phyloP scores from a whole-genome alignment of 2,113 vertebrate species.

The Sander lucioperca region DNA sequence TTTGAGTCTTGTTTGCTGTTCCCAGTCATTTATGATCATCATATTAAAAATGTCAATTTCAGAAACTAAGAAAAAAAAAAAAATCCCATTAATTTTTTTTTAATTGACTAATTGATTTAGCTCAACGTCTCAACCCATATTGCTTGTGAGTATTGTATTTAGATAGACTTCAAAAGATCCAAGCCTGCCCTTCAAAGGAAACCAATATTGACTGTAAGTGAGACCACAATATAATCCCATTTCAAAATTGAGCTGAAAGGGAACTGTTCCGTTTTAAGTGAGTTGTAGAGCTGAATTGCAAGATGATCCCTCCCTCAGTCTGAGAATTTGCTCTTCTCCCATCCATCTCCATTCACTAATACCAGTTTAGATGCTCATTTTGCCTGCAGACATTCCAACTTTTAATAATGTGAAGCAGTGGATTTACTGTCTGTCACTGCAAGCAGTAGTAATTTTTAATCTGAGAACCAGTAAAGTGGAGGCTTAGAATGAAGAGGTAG shows the following conservation, averaged over 20 bases:
- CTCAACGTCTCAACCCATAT: no score
- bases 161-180: not conserved
- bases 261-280: slow-evolving; percentile 22
- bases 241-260: slow-evolving; percentile 23
- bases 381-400: slow-evolving; percentile 62
- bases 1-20: no score
- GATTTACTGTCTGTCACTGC: slow-evolving; percentile 68
- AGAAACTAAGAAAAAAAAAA: no score
- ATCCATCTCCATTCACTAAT: slow-evolving; percentile 60
- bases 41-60: no score
- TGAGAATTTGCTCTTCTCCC: slow-evolving; percentile 36
- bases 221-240: slow-evolving; percentile 13
- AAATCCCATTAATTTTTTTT: no score
- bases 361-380: slow-evolving; percentile 56
- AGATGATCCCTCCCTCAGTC: slow-evolving; percentile 24
- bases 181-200: not conserved
- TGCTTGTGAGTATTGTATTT: not conserved
- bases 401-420: slow-evolving; percentile 61
- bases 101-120: no score
- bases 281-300: slow-evolving; percentile 3
- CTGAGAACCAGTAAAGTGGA: slow-evolving; percentile 53
- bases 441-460: slow-evolving; percentile 65
- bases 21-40: no score
- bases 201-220: slow-evolving; percentile 15
- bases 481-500: slow-evolving; percentile 59